Conservation (phyloP, 2,113 vertebrate species). For the Solea senegalensis region DNA sequence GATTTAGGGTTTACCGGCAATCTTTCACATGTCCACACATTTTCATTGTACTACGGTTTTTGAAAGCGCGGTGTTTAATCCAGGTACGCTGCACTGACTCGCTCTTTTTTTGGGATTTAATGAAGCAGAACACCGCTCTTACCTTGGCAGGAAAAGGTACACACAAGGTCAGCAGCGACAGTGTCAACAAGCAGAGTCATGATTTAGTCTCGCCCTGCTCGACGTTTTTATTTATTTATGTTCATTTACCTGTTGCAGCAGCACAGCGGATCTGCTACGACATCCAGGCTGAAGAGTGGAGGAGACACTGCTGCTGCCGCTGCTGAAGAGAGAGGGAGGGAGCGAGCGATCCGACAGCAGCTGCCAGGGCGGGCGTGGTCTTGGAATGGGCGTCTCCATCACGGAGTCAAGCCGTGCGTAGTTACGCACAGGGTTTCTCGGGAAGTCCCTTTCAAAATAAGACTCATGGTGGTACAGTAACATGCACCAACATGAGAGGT, state of each 20-base stretch:
- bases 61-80: neutral
- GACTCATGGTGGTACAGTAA: neutral
- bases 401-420: neutral
- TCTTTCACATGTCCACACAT: too few relatives aligned
- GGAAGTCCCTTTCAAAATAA: constrained; percentile 26
- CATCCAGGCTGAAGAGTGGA: constrained; percentile 40
- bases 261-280: constrained; percentile 28
- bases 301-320: neutral
- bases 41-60: neutral
- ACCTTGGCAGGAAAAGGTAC: constrained; percentile 25
- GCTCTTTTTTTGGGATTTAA: neutral
- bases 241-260: constrained; percentile 75
- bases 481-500: neutral
- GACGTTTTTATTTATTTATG: neutral
- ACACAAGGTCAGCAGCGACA: neutral
- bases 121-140: constrained; percentile 32
- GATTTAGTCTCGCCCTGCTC: neutral
- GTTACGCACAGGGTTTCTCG: neutral
- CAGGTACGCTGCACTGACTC: constrained; percentile 12
- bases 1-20: too few relatives aligned
- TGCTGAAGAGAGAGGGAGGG: neutral
- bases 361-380: constrained; percentile 43
- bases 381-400: constrained; percentile 49
- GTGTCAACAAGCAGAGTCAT: neutral
- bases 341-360: constrained; percentile 5